Conservation (phyloP, 2,797 vertebrate genomes). For the Smutsia temminckii region DNA sequence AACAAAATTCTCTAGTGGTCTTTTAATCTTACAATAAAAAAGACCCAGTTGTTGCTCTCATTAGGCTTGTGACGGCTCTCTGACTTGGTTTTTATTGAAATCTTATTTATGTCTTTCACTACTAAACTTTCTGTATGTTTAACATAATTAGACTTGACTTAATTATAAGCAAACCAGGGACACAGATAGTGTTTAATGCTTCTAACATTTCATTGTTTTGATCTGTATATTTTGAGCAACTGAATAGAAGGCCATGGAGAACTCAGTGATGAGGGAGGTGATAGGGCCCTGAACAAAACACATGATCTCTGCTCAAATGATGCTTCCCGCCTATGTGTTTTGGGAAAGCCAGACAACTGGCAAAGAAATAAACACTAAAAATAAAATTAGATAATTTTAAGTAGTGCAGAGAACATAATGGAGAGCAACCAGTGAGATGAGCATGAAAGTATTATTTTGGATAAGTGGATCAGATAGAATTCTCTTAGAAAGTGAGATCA, state of each 20-base stretch:
- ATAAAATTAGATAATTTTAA: neutral
- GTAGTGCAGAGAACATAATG: neutral
- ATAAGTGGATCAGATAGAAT: neutral
- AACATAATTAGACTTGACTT: neutral
- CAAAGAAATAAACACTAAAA: neutral
- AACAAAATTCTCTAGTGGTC: neutral
- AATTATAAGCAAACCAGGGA: neutral
- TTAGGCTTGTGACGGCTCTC: neutral
- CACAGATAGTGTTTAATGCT: neutral
- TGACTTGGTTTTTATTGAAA: constrained; percentile 40
- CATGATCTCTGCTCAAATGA: neutral
- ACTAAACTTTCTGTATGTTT: neutral
- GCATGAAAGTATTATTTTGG: neutral
- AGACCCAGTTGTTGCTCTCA: neutral
- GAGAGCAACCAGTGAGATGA: neutral
- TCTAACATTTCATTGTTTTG: constrained; percentile 25
- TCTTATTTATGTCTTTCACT: neutral
- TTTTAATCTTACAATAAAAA: constrained; percentile 30
- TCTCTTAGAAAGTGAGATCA: neutral
- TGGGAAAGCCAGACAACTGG: neutral
- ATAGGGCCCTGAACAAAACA: neutral
- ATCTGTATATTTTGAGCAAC: neutral
- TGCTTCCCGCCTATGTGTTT: neutral
- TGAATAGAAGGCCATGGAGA: neutral
- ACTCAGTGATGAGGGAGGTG: neutral